phyloP scores from a whole-genome alignment of 2,888 invertebrate species.

The Rhaphigaster nebulosa region DNA sequence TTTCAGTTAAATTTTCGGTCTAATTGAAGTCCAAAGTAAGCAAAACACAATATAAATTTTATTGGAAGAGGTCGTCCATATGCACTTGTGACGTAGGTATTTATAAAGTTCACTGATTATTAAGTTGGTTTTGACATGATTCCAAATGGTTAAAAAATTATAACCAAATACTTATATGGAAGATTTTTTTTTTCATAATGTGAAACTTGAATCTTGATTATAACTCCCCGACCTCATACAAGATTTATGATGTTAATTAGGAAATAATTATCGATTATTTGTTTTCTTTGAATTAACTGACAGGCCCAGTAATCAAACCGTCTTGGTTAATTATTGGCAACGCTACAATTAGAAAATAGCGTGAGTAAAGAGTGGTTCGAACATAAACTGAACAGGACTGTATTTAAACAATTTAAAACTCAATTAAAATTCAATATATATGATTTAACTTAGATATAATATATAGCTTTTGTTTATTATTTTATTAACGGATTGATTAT shows the following conservation, averaged over 20 bases:
- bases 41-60: no score
- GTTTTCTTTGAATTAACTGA: constrained; percentile 2
- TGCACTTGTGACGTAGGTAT: no score
- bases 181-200: not conserved
- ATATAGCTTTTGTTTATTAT: not conserved
- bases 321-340: not conserved
- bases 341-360: constrained; percentile 11
- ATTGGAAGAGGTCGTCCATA: no score
- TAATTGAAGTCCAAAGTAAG: no score
- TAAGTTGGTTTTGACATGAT: not conserved
- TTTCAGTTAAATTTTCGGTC: no score
- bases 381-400: not conserved
- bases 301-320: not conserved
- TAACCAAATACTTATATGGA: not conserved
- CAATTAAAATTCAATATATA: not conserved
- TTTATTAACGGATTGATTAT: not conserved
- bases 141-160: not conserved
- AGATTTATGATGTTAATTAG: constrained; percentile 28
- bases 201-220: not conserved
- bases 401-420: not conserved
- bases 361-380: not conserved
- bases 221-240: not conserved
- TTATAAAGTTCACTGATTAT: not conserved
- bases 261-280: constrained; percentile 25
- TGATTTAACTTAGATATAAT: not conserved